Evolutionary conservation across 2,113 vertebrate genomes (phyloP).

Genomic region (Polypterus senegalus): DNA sequence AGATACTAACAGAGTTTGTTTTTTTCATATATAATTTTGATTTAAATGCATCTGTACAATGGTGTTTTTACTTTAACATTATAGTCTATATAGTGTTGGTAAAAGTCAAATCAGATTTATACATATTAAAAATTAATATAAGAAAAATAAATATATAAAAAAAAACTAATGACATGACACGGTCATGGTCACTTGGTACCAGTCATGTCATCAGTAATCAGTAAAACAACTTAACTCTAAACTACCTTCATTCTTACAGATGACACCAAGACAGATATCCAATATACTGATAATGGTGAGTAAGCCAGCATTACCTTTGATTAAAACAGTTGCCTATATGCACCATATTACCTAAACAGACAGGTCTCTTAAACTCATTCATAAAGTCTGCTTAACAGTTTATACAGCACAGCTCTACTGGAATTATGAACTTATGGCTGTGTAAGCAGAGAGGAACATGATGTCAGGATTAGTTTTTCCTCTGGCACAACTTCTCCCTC

Average conservation of each 20-base stretch:
- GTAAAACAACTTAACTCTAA: slow-evolving; percentile 12
- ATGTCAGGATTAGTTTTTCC: too few relatives aligned
- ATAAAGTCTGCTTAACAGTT: too few relatives aligned
- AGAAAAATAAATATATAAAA: not conserved
- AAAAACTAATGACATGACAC: not conserved
- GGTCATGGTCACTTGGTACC: not conserved
- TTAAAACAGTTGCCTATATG: not conserved
- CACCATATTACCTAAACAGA: not conserved
- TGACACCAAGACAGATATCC: slow-evolving; percentile 58
- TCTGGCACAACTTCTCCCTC: too few relatives aligned
- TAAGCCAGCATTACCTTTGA: slow-evolving; percentile 3
- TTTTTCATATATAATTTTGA: too few relatives aligned
- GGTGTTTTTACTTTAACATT: not conserved
- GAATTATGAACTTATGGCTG: too few relatives aligned
- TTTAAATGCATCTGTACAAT: not conserved
- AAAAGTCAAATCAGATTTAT: slow-evolving; percentile 14
- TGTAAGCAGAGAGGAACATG: too few relatives aligned
- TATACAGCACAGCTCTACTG: too few relatives aligned
- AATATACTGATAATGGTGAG: slow-evolving; percentile 54
- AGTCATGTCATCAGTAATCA: not conserved
- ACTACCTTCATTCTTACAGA: slow-evolving; percentile 40
- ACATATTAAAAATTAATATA: not conserved
- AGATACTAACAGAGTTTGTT: too few relatives aligned
- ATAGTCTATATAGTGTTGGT: slow-evolving; percentile 1
- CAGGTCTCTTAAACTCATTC: too few relatives aligned